phyloP scores from a whole-genome alignment of 2,113 vertebrate genomes.

The Oncorhynchus mykiss region DNA sequence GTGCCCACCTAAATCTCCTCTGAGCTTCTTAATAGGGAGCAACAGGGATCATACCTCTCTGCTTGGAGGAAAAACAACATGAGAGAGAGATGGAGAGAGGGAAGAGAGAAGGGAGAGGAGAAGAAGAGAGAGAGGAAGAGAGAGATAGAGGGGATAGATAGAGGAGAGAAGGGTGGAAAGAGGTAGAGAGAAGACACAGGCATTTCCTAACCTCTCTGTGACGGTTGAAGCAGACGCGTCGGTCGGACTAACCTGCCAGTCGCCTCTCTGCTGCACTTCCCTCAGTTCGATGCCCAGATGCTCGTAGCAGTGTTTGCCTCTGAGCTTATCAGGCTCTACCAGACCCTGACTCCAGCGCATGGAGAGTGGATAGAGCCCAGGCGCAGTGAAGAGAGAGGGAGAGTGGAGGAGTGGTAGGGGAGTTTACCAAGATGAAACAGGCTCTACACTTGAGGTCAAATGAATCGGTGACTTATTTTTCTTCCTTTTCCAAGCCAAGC shows the following conservation, averaged over 20 bases:
- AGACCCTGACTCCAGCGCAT: constrained; percentile 63
- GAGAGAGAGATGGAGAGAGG: neutral
- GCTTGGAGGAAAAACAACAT: neutral
- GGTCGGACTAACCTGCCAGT: constrained; percentile 45
- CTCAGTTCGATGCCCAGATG: constrained; percentile 15
- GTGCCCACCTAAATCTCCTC: neutral
- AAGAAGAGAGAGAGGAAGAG: neutral
- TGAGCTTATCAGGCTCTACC: constrained; percentile 68
- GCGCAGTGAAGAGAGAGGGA: constrained; percentile 25
- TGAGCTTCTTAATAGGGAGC: neutral
- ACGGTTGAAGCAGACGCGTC: neutral
- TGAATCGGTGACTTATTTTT: constrained; percentile 30
- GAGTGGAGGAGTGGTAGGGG: constrained; percentile 43
- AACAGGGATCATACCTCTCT: neutral
- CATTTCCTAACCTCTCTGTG: constrained; percentile 16
- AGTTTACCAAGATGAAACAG: constrained; percentile 58
- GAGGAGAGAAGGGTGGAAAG: neutral
- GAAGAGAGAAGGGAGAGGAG: neutral
- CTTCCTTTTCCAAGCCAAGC: neutral
- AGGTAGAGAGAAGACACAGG: neutral
- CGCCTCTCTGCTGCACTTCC: constrained; percentile 53
- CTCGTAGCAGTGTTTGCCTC: constrained; percentile 42
- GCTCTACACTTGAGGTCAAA: constrained; percentile 5
- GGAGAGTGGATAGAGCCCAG: constrained; percentile 48
- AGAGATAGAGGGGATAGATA: neutral